Base-by-base conservation (phyloP, 2,888 invertebrate genomes). In the Caenorhabditis sp. region DNA sequence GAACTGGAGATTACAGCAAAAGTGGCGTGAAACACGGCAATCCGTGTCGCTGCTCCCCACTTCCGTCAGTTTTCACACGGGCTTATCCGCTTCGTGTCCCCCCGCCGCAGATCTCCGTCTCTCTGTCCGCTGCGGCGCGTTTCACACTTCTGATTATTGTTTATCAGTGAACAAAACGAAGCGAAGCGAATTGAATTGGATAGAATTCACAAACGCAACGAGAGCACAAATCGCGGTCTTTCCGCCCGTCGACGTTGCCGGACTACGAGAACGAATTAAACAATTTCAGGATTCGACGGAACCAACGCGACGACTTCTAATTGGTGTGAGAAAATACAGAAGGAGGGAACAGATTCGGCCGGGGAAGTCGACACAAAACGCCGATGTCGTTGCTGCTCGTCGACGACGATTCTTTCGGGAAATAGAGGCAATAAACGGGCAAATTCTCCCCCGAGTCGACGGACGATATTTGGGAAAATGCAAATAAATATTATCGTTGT, bases 401-500 rank as follows among this genome's bases (percentile, higher is more conserved):
- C 40, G 6, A 8, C 47, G 47, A 9, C 47, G 9, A 40, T 40
- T 40, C 15, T 40, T 40, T 40, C 32, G 47, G 47, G 51, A 51
- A 51, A 51, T 51, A 24, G 51, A 51, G 26, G 51, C 51, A 26
- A 26, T 26, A 22, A 51, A 51, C 51, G 51, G 24, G 8, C 18
- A 47, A 20, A n/a, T n/a, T 18, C 47, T 32, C 32, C 5, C 32
- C 32, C 5, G 9, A 6, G 51, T 50, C 8, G 50, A 20, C 50
- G 51, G 51, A 47, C 51, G 51, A 51, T 47, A 47, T 47, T 24
- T 51, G 51, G 51, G 51, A 51, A 51, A 51, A 51, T 51, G 51
- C 51, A 51, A 51, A 51, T 51, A 51, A 51, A 51, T 24, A 51
- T 24, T 22, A 26, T 51, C 51, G 51, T 22, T n/a, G 51, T 51